Percentiles rank a stretch among this genome's conserved stretches.
phyloP scores from a whole-genome alignment of 2,888 invertebrate genomes.

The Oxytorus armatus region DNA sequence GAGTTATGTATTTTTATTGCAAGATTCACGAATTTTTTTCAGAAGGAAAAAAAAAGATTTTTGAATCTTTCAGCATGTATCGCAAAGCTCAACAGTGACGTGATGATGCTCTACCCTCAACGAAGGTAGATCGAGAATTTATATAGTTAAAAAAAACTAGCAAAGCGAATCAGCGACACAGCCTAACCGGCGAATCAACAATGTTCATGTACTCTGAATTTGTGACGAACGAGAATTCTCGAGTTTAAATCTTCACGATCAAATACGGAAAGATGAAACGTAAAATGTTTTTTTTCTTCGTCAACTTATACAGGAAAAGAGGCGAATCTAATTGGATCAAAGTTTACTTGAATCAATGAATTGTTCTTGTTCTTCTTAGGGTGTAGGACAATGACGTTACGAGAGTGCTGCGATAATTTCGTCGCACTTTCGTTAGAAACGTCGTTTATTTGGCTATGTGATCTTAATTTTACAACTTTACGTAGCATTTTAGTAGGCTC shows the following conservation, averaged over 20 bases:
- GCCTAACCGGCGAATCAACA: too few relatives aligned
- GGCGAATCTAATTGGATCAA: conserved; percentile 56
- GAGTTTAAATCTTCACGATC: conserved; percentile 22
- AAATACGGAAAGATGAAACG: conserved; percentile 8
- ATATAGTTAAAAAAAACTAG: conserved; percentile 4
- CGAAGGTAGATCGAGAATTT: too few relatives aligned
- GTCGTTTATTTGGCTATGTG: conserved; percentile 65
- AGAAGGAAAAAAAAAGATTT: too few relatives aligned
- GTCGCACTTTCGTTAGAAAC: conserved; percentile 25
- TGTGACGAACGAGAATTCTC: conserved; percentile 10
- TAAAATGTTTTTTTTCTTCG: background rate
- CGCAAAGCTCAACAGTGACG: too few relatives aligned
- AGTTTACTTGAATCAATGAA: conserved; percentile 36
- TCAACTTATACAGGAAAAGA: conserved; percentile 15
- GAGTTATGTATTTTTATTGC: too few relatives aligned
- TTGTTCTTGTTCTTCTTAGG: conserved; percentile 34
- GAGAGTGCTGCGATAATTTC: conserved; percentile 23
- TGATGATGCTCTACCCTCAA: too few relatives aligned
- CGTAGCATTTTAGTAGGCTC: conserved; percentile 46
- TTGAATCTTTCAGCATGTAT: too few relatives aligned
- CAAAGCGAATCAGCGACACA: background rate
- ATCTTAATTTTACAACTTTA: conserved; percentile 62
- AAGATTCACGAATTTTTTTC: too few relatives aligned
- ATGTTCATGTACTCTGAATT: too few relatives aligned
- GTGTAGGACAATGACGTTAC: conserved; percentile 42